Percentiles rank a stretch among this genome's conserved stretches.
These are phyloP conservation scores for Acleris sparsana DNA, from an alignment of 2,888 invertebrate species.

Conservation along the genomic window DNA sequence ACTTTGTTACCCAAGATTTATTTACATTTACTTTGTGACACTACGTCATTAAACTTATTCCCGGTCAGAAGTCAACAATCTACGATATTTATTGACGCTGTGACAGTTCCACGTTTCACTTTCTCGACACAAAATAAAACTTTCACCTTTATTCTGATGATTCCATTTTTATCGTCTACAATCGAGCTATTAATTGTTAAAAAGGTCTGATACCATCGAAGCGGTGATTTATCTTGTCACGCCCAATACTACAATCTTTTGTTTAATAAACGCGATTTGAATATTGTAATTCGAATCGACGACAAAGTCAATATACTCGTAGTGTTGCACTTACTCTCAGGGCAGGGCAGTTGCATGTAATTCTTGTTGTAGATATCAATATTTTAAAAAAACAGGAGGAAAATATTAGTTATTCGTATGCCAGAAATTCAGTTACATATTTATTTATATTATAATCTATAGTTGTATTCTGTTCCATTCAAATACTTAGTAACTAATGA, in stretches of 20 bases:
- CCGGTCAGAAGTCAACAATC: conserved; percentile 33
- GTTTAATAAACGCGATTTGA: conserved; percentile 28
- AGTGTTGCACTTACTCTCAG: not conserved
- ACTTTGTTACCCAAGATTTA: conserved; percentile 38
- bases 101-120: conserved; percentile 40
- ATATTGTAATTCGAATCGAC: conserved; percentile 2
- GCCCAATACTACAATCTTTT: conserved; percentile 31
- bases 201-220: conserved; percentile 43
- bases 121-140: conserved; percentile 38
- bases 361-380: too few relatives aligned
- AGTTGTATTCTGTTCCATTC: not conserved
- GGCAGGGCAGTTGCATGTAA: too few relatives aligned
- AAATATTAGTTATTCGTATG: not conserved
- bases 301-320: conserved; percentile 14
- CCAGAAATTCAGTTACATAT: not conserved
- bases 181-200: conserved; percentile 45
- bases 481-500: not conserved
- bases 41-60: conserved; percentile 38
- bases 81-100: conserved; percentile 40
- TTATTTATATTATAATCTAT: not conserved
- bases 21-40: conserved; percentile 34
- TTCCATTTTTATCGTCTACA: conserved; percentile 42
- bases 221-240: conserved; percentile 41
- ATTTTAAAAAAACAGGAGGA: not conserved
- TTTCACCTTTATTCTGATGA: conserved; percentile 46